These are phyloP conservation scores for Phaonia tiefii DNA, from an alignment of 2,888 invertebrate species.

Conservation along the genomic window DNA sequence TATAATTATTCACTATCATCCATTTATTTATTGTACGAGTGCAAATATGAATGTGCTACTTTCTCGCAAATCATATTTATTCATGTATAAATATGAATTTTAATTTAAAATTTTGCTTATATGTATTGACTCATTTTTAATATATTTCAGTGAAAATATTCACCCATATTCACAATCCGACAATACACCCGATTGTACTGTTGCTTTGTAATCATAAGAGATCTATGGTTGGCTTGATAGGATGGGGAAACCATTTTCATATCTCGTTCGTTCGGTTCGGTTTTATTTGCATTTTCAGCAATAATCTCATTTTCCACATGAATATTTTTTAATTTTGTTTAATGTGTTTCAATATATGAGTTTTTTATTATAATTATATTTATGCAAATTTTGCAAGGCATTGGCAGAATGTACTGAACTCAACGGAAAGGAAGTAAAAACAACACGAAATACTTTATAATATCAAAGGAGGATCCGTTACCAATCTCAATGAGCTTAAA, in stretches of 20 bases:
- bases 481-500: constrained; percentile 57
- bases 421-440: constrained; percentile 26
- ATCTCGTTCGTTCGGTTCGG: constrained; percentile 1
- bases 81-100: constrained; percentile 23
- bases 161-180: background rate
- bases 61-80: constrained; percentile 11
- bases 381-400: constrained; percentile 72
- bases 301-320: constrained; percentile 72
- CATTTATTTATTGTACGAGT: constrained; percentile 2
- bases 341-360: constrained; percentile 36
- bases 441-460: background rate
- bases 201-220: constrained; percentile 62
- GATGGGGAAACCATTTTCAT: constrained; percentile 34
- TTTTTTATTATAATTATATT: constrained; percentile 75
- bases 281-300: constrained; percentile 61
- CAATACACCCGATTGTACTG: constrained; percentile 11
- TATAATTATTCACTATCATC: background rate
- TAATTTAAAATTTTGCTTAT: constrained; percentile 47
- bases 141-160: constrained; percentile 3
- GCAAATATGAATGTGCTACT: constrained; percentile 3
- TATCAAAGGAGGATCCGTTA: constrained; percentile 47
- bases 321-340: constrained; percentile 68
- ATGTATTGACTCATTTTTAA: constrained; percentile 43
- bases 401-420: constrained; percentile 26
- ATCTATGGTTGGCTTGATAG: too few relatives aligned